Base-by-base conservation (phyloP, 2,113 vertebrate genomes). In the Varanus komodoensis region DNA sequence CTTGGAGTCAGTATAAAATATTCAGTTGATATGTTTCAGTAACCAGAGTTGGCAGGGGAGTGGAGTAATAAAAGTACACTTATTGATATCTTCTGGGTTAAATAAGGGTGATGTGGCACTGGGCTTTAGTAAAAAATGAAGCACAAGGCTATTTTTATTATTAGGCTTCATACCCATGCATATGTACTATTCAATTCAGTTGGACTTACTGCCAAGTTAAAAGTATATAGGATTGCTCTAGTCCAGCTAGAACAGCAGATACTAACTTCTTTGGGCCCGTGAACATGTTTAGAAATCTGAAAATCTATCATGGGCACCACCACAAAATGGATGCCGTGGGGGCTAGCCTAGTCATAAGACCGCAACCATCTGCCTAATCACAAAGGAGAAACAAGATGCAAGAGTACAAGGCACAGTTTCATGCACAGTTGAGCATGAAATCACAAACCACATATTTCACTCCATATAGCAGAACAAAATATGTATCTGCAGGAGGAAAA, bases 21-120 rank as follows among this genome's bases (percentile, higher is more conserved):
- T 80, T 86, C 67, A 50, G 57, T 48, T 87, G 57, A 82, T 29
- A 67, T 64, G 68, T 78, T 80, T 83, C 71, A 89, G 71, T 87
- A 29, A 69, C 21, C 82, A 32, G 69, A 79, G 50, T 80, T 85
- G 32, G 32, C 15, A 67, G 38, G 23, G 71, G 71, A 80, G 34
- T 9, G 19, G 57, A 86, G 23, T 82, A 87, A 67, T 84, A 85
- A 82, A 50, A 34, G 3, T 68, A 29, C 8, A 54, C 3, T 15
- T 64, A 81, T 44, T 32, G 25, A 57, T 64, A 50, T 15, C 38
- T 32, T 68, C 29, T 73, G 52, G 32, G 48, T 87, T 48, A 64
- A 38, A 15, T 82, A 73, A 91, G 8, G 71, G 8, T 84, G 54
- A 69, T 50, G 8, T n/a, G 19, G 4, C 32, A 32, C 50, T 25